Conservation (phyloP, 1,140 invertebrate genomes). For the Hyles euphorbiae region DNA sequence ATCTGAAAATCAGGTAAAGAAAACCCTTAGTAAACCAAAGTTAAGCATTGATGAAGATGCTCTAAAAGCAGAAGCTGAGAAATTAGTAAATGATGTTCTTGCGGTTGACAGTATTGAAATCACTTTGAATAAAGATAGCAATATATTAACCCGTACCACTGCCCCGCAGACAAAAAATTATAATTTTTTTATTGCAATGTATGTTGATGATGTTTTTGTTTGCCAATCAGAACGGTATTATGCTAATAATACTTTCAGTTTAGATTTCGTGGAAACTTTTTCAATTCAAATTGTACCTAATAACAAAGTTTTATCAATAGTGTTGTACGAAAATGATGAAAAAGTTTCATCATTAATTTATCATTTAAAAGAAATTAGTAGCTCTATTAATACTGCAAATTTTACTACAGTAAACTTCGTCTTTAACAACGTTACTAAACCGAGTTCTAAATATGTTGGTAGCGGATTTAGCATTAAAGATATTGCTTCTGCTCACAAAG, state of each 20-base stretch:
- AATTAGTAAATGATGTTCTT: conserved; percentile 36
- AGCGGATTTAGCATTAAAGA: conserved; percentile 55
- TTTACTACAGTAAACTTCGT: conserved; percentile 28
- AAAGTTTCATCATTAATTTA: conserved; percentile 34
- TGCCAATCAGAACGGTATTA: conserved; percentile 48
- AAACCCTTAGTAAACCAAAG: conserved; percentile 44
- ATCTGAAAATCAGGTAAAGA: conserved; percentile 19
- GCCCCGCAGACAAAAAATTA: conserved; percentile 16
- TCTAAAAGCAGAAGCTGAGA: conserved; percentile 45
- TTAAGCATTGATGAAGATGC: conserved; percentile 45
- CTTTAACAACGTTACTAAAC: conserved; percentile 32
- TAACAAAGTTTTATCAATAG: conserved; percentile 38
- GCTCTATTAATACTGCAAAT: conserved; percentile 21
- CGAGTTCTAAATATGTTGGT: conserved; percentile 40
- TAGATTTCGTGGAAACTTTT: conserved; percentile 46
- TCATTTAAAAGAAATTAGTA: conserved; percentile 36
- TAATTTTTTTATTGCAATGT: conserved; percentile 45
- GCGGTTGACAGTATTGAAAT: conserved; percentile 35
- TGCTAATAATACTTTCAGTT: conserved; percentile 18
- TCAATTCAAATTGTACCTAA: conserved; percentile 56
- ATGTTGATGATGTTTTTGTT: conserved; percentile 56
- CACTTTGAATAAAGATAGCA: conserved; percentile 33
- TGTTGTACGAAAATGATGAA: conserved; percentile 47
- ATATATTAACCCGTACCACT: conserved; percentile 21
- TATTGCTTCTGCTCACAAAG: conserved; percentile 43